phyloP scores from a whole-genome alignment of 2,888 invertebrate species.

The Rotaria sp. region DNA sequence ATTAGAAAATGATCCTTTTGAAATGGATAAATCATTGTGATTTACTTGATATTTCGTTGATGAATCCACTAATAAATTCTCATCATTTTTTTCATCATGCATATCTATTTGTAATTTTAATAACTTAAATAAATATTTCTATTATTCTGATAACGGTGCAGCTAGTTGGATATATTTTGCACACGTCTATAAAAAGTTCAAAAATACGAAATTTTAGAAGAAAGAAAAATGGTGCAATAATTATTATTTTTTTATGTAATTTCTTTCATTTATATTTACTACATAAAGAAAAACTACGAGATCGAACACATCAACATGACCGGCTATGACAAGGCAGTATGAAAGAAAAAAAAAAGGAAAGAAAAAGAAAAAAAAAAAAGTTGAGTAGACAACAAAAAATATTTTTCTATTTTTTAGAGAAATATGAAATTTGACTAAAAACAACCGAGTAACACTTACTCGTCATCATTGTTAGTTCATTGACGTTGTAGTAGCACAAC shows the following conservation, averaged over 20 bases:
- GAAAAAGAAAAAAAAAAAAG: neutral
- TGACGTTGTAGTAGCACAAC: neutral
- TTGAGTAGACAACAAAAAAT: neutral
- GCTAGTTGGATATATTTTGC: neutral
- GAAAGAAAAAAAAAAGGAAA: neutral
- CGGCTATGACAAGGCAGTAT: neutral
- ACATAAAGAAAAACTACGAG: neutral
- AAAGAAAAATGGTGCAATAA: neutral
- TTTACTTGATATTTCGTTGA: no score
- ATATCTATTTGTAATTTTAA: neutral
- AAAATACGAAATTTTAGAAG: neutral
- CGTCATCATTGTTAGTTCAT: neutral
- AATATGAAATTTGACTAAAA: neutral
- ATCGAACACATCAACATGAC: neutral
- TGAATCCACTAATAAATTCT: no score
- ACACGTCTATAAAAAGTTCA: neutral
- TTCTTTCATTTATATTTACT: neutral
- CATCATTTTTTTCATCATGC: neutral
- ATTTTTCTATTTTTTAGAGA: neutral
- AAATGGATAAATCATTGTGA: neutral
- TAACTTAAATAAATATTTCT: neutral
- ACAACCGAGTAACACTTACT: neutral
- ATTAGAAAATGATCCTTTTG: neutral
- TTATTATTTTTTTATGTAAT: neutral
- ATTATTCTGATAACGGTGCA: neutral